phyloP scores from a whole-genome alignment of 2,797 vertebrate species.

The Coregonus suidteri region DNA sequence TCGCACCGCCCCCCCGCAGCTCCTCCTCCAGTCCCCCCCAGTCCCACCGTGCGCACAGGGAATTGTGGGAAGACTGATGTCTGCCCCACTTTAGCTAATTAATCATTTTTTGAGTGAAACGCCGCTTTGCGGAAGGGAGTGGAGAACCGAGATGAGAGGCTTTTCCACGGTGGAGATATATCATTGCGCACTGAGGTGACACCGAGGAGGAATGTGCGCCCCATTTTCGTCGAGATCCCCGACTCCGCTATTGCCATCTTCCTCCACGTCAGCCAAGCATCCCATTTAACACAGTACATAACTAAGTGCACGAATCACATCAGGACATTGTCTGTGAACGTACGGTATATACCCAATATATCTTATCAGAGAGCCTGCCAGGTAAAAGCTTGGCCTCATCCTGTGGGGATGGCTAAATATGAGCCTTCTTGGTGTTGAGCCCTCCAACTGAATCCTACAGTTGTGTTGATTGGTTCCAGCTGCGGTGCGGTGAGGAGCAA shows the following conservation, averaged over 20 bases:
- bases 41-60: constrained; percentile 46
- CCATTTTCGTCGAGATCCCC: background rate
- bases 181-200: constrained; percentile 44
- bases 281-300: background rate
- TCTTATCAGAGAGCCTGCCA: constrained; percentile 50
- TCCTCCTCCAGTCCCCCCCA: constrained; percentile 13
- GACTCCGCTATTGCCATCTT: constrained; percentile 14
- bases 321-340: constrained; percentile 43
- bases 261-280: constrained; percentile 17
- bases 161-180: constrained; percentile 40
- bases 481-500: constrained; percentile 44
- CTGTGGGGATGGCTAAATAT: constrained; percentile 40
- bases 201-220: constrained; percentile 16
- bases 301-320: background rate
- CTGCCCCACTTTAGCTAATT: constrained; percentile 75
- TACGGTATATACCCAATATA: constrained; percentile 27
- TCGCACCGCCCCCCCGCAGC: constrained; percentile 27
- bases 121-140: constrained; percentile 26
- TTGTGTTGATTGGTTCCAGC: constrained; percentile 74
- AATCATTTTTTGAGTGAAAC: constrained; percentile 57
- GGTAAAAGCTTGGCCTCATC: constrained; percentile 57
- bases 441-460: constrained; percentile 60
- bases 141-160: constrained; percentile 34
- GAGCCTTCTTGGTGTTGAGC: constrained; percentile 65
- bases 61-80: constrained; percentile 67